Base-by-base conservation (phyloP, 2,797 vertebrate species). In the Acanthurus lineatus region DNA sequence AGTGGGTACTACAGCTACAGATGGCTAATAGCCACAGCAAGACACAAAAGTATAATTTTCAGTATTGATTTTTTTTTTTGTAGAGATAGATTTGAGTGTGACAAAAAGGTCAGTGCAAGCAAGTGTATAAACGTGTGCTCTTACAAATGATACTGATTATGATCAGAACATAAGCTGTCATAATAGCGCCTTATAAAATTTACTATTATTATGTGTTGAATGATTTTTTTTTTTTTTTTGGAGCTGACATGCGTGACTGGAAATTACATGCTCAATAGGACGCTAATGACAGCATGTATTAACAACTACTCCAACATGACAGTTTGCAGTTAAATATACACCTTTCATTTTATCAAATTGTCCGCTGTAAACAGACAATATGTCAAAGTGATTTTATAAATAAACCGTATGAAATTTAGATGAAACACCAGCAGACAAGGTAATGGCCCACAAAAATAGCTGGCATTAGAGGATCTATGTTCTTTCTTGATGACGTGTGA, bases 41-140 rank as follows among this genome's bases (percentile, higher is more conserved):
- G 88, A 87, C 38, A 48, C 76, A 90, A 73, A 90, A 81, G 69
- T 84, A 58, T 76, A 88, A 90, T 90, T 84, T 88, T 86, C 73
- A 69, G 53, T 74, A 88, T 88, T 81, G 70, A 86, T 67, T 86
- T 70, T 45, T 67, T 84, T 76, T 71, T 61, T n/a, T 49, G 20
- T 54, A n/a, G 47, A 77, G 82, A 84, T 77, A 67, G 76, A 85
- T 87, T 85, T 72, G 79, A 85, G 83, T 51, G 60, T 58, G 69
- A 83, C 71, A 61, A 72, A 79, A 76, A 86, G 85, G 85, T 86
- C 82, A 78, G 62, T 2, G 47, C 61, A 70, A 75, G 75, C 69
- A 81, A 82, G 77, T 74, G 62, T 64, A 69, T 73, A 76, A 86
- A 73, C 20, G 19, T 78, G 45, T 77, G 68, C 73, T 74, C 69